phyloP scores from a whole-genome alignment of 2,888 invertebrate species.

The Tortricodes alternella region DNA sequence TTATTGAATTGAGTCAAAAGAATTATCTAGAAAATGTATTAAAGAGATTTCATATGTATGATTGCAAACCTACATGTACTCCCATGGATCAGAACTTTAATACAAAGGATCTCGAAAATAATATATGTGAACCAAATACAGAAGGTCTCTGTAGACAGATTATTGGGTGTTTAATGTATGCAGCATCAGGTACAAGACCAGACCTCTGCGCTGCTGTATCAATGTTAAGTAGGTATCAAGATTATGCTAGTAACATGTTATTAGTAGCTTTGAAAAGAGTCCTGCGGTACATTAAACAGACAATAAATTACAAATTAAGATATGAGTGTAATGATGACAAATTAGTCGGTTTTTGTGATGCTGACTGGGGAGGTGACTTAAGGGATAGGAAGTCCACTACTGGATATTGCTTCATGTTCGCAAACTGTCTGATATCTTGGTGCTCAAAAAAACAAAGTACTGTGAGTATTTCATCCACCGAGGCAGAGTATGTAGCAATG shows the following conservation, averaged over 20 bases:
- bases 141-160: not conserved
- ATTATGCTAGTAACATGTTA: not conserved
- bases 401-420: not conserved
- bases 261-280: slow-evolving; percentile 13
- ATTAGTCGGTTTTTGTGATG: slow-evolving; percentile 27
- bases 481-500: no score
- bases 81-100: slow-evolving; percentile 35
- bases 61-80: slow-evolving; percentile 32
- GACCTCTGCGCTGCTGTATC: slow-evolving; percentile 31
- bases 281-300: slow-evolving; percentile 25
- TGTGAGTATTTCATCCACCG: no score
- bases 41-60: slow-evolving; percentile 34
- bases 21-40: slow-evolving; percentile 17
- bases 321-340: not conserved
- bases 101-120: slow-evolving; percentile 13
- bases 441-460: not conserved
- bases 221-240: slow-evolving; percentile 5
- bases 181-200: slow-evolving; percentile 34
- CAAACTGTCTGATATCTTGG: not conserved
- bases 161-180: slow-evolving; percentile 19
- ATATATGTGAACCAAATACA: not conserved
- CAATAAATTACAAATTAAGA: slow-evolving; percentile 14
- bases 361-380: slow-evolving; percentile 23
- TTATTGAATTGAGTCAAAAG: slow-evolving; percentile 31
- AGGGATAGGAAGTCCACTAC: slow-evolving; percentile 20